Conservation (phyloP, 2,113 vertebrate species). For the Callipepla californica region DNA sequence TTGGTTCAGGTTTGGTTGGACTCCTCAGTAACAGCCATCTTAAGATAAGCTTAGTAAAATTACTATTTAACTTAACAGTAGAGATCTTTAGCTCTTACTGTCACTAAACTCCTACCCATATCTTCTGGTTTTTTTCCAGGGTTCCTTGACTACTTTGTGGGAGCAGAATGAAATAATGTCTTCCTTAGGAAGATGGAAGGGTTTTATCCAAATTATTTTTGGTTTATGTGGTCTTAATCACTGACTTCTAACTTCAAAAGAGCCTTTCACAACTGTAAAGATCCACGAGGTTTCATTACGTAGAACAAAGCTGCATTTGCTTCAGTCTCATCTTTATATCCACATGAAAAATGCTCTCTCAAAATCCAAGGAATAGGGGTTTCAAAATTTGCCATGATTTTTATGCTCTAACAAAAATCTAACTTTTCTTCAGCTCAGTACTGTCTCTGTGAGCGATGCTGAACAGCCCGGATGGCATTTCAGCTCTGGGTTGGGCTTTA, state of each 20-base stretch:
- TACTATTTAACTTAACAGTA: conserved; percentile 11
- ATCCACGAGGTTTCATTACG: conserved; percentile 17
- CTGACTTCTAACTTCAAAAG: conserved; percentile 56
- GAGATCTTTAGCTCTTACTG: conserved; percentile 42
- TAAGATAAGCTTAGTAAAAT: conserved; percentile 18
- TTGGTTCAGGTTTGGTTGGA: background rate
- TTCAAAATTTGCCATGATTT: background rate
- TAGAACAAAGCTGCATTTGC: conserved; percentile 35
- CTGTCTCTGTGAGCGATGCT: background rate
- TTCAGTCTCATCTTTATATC: conserved; percentile 29
- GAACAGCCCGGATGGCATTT: background rate
- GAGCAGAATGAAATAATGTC: conserved; percentile 7
- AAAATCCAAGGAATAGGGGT: background rate
- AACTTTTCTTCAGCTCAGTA: background rate
- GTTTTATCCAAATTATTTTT: background rate
- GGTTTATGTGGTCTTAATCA: conserved; percentile 60
- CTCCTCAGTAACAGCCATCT: background rate
- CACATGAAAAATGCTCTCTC: background rate
- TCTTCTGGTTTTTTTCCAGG: conserved; percentile 28
- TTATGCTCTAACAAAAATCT: background rate
- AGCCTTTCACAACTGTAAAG: conserved; percentile 48
- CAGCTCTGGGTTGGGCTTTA: background rate
- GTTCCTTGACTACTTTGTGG: conserved; percentile 1
- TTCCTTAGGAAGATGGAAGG: background rate
- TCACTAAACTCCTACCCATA: background rate